Percentiles rank a stretch among this genome's conserved stretches.
Evolutionary conservation across 2,888 invertebrate species (phyloP).

Genomic region (Formica aserva): DNA sequence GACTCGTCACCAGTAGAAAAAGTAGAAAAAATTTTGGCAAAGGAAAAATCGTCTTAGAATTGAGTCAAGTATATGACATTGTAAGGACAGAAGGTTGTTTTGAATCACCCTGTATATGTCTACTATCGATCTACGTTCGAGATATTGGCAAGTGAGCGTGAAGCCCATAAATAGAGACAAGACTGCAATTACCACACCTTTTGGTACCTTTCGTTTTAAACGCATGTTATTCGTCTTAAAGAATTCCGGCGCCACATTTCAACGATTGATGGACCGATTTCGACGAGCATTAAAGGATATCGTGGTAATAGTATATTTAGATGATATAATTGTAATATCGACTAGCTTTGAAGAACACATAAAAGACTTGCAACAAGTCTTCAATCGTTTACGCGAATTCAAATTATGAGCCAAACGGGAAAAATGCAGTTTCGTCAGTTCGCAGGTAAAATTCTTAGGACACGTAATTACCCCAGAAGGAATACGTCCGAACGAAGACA

Average conservation of each 20-base stretch:
- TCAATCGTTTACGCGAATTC: background rate
- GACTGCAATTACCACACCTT: constrained; percentile 26
- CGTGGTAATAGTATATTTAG: background rate
- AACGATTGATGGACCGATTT: constrained; percentile 7
- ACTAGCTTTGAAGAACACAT: background rate
- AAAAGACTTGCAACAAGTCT: background rate
- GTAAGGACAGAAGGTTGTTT: too few species aligned
- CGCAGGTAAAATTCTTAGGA: constrained; percentile 1
- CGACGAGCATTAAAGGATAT: background rate
- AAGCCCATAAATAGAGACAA: constrained; percentile 2
- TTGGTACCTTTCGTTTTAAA: constrained; percentile 31
- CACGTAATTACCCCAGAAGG: constrained; percentile 8
- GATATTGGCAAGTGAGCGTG: constrained; percentile 33
- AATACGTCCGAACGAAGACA: constrained; percentile 12
- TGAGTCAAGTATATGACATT: too few species aligned
- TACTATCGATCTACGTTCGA: constrained; percentile 6
- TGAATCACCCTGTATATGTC: background rate
- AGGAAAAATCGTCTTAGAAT: too few species aligned
- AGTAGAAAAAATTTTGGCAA: too few species aligned
- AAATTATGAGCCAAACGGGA: background rate
- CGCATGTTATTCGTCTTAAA: constrained; percentile 28
- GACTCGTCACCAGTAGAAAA: too few species aligned
- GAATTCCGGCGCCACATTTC: constrained; percentile 10
- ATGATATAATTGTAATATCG: constrained; percentile 20
- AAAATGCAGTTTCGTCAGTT: background rate